These are phyloP conservation scores for Xestoiulus laeticollis DNA, from an alignment of 2,888 invertebrate genomes.

Conservation along the genomic window DNA sequence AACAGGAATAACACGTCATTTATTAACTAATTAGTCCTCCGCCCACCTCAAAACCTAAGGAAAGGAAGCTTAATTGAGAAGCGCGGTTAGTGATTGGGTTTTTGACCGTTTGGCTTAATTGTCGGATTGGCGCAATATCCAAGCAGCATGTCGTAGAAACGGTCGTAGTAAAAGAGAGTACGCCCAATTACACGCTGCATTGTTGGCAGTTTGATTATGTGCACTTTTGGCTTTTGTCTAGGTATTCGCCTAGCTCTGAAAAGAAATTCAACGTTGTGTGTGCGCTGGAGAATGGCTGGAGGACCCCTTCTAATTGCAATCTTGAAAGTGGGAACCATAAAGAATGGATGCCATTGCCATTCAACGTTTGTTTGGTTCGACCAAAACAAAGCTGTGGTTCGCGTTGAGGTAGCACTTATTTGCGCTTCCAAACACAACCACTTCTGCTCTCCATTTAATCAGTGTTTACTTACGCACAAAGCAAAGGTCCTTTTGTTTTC, in stretches of 20 bases:
- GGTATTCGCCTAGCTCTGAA: not conserved
- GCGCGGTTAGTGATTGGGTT: not conserved
- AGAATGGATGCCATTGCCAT: not conserved
- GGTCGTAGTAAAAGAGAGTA: not conserved
- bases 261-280: not conserved
- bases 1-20: not conserved
- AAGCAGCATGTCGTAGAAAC: not conserved
- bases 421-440: not conserved
- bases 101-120: constrained; percentile 21
- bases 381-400: not conserved
- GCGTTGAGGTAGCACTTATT: constrained; percentile 34
- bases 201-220: constrained; percentile 1
- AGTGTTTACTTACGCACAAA: not conserved
- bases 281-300: not conserved
- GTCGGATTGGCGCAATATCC: not conserved
- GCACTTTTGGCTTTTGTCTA: constrained; percentile 5
- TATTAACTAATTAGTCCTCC: not conserved
- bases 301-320: not conserved
- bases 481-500: not conserved
- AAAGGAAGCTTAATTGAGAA: not conserved
- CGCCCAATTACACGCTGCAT: not conserved
- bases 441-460: not conserved
- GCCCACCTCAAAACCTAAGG: not conserved
- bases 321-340: not conserved
- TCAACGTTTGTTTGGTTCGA: not conserved